Evolutionary conservation across 2,113 vertebrate genomes (phyloP).

Genomic region (Piaya cayana): DNA sequence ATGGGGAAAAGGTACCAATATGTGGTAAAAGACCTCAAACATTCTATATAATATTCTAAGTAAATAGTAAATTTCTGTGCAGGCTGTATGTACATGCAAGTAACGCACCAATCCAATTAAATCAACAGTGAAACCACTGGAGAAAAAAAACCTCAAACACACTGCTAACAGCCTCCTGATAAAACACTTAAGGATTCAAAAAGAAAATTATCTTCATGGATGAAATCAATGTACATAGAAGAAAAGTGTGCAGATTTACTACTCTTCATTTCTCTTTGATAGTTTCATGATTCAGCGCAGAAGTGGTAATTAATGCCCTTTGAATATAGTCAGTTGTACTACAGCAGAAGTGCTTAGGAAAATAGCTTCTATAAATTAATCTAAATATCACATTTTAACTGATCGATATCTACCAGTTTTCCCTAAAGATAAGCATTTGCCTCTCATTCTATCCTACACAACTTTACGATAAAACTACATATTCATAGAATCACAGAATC

Average conservation of each 20-base stretch:
- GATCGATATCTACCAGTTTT: neutral
- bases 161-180: neutral
- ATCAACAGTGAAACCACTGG: neutral
- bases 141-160: neutral
- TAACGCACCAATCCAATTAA: neutral
- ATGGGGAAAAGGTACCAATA: neutral
- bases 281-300: neutral
- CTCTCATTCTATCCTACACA: neutral
- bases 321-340: neutral
- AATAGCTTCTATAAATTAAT: neutral
- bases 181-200: neutral
- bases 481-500: too few species aligned
- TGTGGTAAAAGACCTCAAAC: neutral
- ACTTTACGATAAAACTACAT: neutral
- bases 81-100: neutral
- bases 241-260: neutral
- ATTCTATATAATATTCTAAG: neutral
- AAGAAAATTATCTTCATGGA: neutral
- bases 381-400: neutral
- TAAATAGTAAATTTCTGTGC: neutral
- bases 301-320: fast-evolving
- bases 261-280: neutral
- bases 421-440: neutral
- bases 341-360: neutral
- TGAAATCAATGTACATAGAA: neutral